Percentiles rank a stretch among this genome's conserved stretches.
These are phyloP conservation scores for Sorex maritimensis DNA, from an alignment of 2,797 vertebrate species.

Conservation along the genomic window DNA sequence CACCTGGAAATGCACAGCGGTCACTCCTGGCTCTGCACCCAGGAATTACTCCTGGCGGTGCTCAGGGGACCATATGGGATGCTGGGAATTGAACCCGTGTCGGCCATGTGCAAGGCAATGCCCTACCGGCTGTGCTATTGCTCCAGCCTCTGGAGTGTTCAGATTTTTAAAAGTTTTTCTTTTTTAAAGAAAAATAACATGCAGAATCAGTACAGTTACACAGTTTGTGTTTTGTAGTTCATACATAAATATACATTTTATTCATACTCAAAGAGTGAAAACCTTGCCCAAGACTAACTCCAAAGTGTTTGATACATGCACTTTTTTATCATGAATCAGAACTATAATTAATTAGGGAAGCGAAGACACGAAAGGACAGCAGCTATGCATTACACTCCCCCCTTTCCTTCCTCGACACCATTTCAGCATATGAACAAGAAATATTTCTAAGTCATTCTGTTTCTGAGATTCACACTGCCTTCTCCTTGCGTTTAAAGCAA, in stretches of 20 bases:
- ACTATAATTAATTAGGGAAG: background rate
- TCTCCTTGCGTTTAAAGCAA: conserved; percentile 47
- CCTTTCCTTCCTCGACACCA: background rate
- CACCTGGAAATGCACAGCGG: too few species aligned
- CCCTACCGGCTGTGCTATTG: too few species aligned
- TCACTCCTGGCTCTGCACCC: too few species aligned
- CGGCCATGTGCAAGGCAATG: too few species aligned
- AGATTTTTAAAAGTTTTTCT: too few species aligned
- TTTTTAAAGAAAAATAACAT: too few species aligned
- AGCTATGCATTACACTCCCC: fast-evolving
- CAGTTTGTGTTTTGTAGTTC: conserved; percentile 2
- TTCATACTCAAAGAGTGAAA: background rate
- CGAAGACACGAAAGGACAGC: background rate
- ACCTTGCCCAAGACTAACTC: background rate
- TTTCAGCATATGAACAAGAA: background rate
- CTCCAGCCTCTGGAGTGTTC: too few species aligned
- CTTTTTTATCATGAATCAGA: background rate
- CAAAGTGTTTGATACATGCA: background rate
- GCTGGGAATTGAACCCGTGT: too few species aligned
- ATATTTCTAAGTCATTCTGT: background rate
- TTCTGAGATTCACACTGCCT: background rate
- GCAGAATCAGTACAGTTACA: background rate
- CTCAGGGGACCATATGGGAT: too few species aligned
- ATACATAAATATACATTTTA: background rate
- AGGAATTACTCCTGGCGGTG: too few species aligned